phyloP scores from a whole-genome alignment of 2,113 vertebrate genomes.

The Sinocyclocheilus grahami region DNA sequence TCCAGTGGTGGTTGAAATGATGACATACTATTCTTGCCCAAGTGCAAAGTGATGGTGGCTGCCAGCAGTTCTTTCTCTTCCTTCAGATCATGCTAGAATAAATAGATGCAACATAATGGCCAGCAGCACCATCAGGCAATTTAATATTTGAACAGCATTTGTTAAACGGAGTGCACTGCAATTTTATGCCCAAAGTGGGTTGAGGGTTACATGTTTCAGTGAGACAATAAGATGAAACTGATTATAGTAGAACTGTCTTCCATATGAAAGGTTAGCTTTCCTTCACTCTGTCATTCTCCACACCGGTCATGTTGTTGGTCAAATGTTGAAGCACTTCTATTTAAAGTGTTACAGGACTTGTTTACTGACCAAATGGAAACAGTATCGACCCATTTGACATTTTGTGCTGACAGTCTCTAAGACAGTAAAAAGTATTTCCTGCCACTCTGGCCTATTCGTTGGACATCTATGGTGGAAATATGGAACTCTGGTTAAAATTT shows the following conservation, averaged over 20 bases:
- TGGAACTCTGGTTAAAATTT: slow-evolving; percentile 21
- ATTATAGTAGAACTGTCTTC: neutral
- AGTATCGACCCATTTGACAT: slow-evolving; percentile 25
- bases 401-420: slow-evolving; percentile 17
- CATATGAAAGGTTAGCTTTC: neutral
- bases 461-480: slow-evolving; percentile 9
- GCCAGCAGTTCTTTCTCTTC: slow-evolving; percentile 27
- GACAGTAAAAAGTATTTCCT: neutral
- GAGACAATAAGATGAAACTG: slow-evolving; percentile 15
- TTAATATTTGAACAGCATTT: slow-evolving; percentile 49
- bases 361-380: slow-evolving; percentile 12
- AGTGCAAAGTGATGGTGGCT: slow-evolving; percentile 49
- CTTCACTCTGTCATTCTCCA: neutral
- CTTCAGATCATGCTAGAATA: slow-evolving; percentile 54
- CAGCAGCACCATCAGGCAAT: neutral
- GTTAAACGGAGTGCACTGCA: slow-evolving; percentile 7
- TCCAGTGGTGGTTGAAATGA: slow-evolving; percentile 43
- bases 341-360: slow-evolving; percentile 3
- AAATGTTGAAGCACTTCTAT: neutral
- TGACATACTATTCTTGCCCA: slow-evolving; percentile 58
- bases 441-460: neutral
- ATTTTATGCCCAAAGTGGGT: neutral
- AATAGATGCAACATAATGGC: slow-evolving; percentile 40
- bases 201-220: slow-evolving; percentile 24
- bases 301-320: neutral